Evolutionary conservation across 1,140 invertebrate genomes (phyloP), one percentile per base, ranked within the genome.

Genomic region (Tigriopus japonicus): DNA sequence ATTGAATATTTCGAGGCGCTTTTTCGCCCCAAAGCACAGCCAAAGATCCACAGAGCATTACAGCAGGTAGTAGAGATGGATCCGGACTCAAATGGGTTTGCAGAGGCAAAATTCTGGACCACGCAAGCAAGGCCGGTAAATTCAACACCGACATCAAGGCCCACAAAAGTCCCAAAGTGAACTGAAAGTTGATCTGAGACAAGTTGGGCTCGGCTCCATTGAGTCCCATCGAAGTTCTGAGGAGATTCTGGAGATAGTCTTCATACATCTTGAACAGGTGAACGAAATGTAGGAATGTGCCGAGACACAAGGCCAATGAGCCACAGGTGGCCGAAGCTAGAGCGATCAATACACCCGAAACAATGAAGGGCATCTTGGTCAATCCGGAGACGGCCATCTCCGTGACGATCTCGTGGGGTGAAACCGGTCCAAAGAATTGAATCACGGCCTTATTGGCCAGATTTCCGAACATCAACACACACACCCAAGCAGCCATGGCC

Each of bases 191-290:
- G 17, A 58, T 41, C 12, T 23, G 17, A 14, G 13, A 19, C 12
- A 40, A 15, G n/a, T 58, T 58, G 14, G 14, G 6, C 12, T 40
- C 24, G 28, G 21, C 21, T 5, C 1, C 21, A 5, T 17, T 14
- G 42, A 40, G 24, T 14, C 28, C 21, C 15, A 28, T 40, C 12
- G 12, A 13, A 14, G 35, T 6, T 41, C 23, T 3, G 2, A 41
- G 1, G 3, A 58, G 17, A 14, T 42, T 17, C 12, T 41, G 13
- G 3, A 58, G 55, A 23, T 58, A 58, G 40, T 17, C 23, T 19
- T 58, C 41, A 23, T 58, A 42, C 41, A 58, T 58, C 40, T 58
- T 58, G 28, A 58, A 58, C 12, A 58, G 28, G 6, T 23, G 21
- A n/a, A 58, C 15, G 6, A 58, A 23, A 42, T 58, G 55, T 19